These are phyloP conservation scores for Bombyx mandarina DNA, from an alignment of 1,140 invertebrate species.

Conservation along the genomic window DNA sequence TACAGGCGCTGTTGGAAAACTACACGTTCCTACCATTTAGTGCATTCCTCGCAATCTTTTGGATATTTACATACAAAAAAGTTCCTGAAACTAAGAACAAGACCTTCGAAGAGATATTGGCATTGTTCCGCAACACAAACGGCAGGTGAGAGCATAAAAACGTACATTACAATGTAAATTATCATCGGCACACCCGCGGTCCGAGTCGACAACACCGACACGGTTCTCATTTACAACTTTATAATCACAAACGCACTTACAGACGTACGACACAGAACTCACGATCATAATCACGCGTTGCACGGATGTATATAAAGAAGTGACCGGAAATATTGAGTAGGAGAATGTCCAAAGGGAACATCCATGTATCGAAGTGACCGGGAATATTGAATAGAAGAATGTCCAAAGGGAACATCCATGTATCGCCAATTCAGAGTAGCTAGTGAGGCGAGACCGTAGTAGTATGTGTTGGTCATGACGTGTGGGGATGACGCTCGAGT, in stretches of 20 bases:
- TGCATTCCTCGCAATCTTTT: constrained; percentile 94
- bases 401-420: too few relatives aligned
- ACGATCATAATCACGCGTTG: constrained; percentile 46
- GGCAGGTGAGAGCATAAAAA: constrained; percentile 77
- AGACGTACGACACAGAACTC: constrained; percentile 13
- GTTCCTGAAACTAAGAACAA: constrained; percentile 99
- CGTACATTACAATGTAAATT: too few relatives aligned
- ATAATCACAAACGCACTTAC: constrained; percentile 14
- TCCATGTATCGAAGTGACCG: too few relatives aligned
- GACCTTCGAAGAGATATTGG: constrained; percentile 97
- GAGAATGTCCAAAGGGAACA: too few relatives aligned
- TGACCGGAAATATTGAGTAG: too few relatives aligned
- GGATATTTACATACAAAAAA: constrained; percentile 97
- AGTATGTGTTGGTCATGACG: too few relatives aligned
- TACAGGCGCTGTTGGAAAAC: constrained; percentile 89
- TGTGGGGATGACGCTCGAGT: constrained; percentile 3
- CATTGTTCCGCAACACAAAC: constrained; percentile 89
- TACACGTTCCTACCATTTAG: constrained; percentile 99
- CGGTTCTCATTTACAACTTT: neutral
- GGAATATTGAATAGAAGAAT: too few relatives aligned
- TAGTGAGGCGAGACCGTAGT: too few relatives aligned
- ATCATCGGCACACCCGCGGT: too few relatives aligned
- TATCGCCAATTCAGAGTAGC: too few relatives aligned
- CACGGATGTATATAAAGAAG: constrained; percentile 16
- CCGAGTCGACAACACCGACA: neutral